Percentiles rank a stretch among this genome's conserved stretches.
Evolutionary conservation across 2,888 invertebrate species (phyloP).

Genomic region (Cordylochernes scorpioides): DNA sequence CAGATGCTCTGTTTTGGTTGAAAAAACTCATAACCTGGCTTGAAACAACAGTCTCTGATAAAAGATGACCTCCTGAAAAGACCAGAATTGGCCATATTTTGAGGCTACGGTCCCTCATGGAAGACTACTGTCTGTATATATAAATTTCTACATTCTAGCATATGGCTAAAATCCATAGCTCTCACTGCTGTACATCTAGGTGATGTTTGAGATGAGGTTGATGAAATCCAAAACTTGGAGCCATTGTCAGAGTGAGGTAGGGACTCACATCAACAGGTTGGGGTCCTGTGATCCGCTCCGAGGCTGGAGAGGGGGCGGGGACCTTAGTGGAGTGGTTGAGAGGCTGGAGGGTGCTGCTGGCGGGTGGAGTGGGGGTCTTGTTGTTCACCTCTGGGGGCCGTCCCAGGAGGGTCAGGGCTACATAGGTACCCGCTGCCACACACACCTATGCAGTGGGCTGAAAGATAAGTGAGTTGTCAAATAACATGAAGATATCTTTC

Average conservation of each 20-base stretch:
- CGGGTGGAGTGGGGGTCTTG: constrained; percentile 5
- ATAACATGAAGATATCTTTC: neutral
- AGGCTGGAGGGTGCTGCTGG: constrained; percentile 5
- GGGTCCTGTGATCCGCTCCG: constrained; percentile 22
- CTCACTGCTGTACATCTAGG: too few relatives aligned
- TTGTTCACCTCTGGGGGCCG: constrained; percentile 16
- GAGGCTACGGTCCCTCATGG: too few relatives aligned
- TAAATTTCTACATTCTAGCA: too few relatives aligned
- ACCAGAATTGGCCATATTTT: too few relatives aligned
- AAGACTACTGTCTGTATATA: too few relatives aligned
- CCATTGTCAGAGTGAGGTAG: neutral
- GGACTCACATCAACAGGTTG: constrained; percentile 21
- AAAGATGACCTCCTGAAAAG: too few relatives aligned
- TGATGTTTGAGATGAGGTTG: too few relatives aligned
- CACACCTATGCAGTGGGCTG: neutral
- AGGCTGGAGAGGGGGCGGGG: constrained; percentile 6
- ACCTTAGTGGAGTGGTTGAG: constrained; percentile 3
- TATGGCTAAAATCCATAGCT: too few relatives aligned
- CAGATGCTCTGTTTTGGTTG: too few relatives aligned
- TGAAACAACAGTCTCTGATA: too few relatives aligned
- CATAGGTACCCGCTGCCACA: constrained; percentile 24
- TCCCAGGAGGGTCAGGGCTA: constrained; percentile 25
- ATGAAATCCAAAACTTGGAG: neutral
- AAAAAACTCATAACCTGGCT: too few relatives aligned
- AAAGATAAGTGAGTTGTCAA: neutral